Conservation (phyloP, 1,140 invertebrate genomes). For the Rhyzopertha dominica region DNA sequence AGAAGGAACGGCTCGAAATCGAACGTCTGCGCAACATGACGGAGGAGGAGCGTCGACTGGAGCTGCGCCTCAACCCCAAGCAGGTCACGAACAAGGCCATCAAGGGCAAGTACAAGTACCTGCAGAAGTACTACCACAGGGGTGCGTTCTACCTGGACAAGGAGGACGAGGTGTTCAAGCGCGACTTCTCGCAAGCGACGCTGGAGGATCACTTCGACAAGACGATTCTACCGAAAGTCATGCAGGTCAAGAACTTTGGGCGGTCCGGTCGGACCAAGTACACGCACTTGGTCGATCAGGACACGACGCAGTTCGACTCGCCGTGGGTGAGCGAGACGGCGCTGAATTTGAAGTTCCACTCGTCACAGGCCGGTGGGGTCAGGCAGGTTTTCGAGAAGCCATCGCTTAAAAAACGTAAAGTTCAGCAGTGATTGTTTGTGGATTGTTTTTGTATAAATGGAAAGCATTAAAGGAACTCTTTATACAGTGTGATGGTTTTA, state of each 20-base stretch:
- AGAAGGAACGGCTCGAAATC: constrained; percentile 85
- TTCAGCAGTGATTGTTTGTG: too few species aligned
- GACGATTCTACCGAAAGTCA: constrained; percentile 96
- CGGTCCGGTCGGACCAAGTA: constrained; percentile 98
- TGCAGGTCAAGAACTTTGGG: constrained; percentile 99
- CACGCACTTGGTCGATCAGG: constrained; percentile 98
- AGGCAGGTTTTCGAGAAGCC: constrained; percentile 91
- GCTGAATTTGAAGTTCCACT: constrained; percentile 87
- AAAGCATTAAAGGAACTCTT: too few species aligned
- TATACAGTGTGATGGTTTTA: too few species aligned
- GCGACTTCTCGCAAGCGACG: constrained; percentile 95
- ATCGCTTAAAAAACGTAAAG: constrained; percentile 62
- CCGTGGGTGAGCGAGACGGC: constrained; percentile 91
- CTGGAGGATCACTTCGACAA: constrained; percentile 99
- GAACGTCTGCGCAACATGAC: constrained; percentile 91
- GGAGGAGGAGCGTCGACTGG: constrained; percentile 90
- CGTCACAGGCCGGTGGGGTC: constrained; percentile 89
- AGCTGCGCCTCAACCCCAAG: constrained; percentile 90
- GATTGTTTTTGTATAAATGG: not conserved
- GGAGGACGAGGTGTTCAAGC: constrained; percentile 86
- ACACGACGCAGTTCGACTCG: constrained; percentile 97
- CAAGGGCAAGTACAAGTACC: constrained; percentile 99
- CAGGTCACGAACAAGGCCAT: constrained; percentile 87
- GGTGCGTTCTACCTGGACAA: constrained; percentile 97
- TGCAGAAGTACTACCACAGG: constrained; percentile 99